Evolutionary conservation across 2,113 vertebrate genomes (phyloP).

Genomic region (Eulemur rufifrons): DNA sequence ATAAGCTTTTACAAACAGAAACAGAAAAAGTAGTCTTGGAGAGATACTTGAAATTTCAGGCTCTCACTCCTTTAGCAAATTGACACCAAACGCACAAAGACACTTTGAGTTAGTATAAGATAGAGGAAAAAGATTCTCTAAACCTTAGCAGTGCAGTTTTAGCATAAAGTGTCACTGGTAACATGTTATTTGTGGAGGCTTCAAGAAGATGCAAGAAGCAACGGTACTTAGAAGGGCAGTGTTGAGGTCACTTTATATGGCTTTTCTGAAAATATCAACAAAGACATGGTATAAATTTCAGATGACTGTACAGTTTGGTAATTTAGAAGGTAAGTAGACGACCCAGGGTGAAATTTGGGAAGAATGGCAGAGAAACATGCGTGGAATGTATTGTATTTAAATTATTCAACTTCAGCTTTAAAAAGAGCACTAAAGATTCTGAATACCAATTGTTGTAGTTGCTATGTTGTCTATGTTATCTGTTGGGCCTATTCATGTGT

Average conservation of each 20-base stretch:
- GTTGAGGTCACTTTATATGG: not conserved
- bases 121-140: not conserved
- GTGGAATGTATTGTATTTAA: not conserved
- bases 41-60: not conserved
- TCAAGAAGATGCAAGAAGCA: not conserved
- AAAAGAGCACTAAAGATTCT: not conserved
- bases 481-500: not conserved
- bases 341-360: not conserved
- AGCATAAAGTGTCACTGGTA: not conserved
- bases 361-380: not conserved
- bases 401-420: not conserved
- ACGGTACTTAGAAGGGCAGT: not conserved
- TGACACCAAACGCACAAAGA: not conserved
- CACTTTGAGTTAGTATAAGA: not conserved
- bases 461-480: rapidly evolving
- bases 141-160: not conserved
- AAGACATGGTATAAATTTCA: not conserved
- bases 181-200: not conserved
- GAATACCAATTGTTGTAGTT: not conserved
- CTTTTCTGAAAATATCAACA: not conserved
- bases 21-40: not conserved
- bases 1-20: not conserved
- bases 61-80: not conserved
- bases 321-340: not conserved
- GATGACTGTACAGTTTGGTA: not conserved